Evolutionary conservation across 2,113 vertebrate genomes (phyloP).

Genomic region (Oncorhynchus clarkii): DNA sequence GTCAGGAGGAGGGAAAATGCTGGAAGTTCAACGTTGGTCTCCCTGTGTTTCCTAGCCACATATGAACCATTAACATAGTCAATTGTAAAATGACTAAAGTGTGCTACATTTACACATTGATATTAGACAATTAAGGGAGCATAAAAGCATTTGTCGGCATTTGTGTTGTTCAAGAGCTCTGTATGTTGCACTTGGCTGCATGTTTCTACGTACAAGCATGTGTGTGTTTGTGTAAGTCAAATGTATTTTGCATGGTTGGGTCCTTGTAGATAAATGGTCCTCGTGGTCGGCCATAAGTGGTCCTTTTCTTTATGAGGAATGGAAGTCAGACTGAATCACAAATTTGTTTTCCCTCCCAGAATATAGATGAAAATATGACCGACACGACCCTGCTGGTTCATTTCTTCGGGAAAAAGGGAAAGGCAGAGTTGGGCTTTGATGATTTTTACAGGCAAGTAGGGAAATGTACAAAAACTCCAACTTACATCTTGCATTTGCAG

Average conservation of each 20-base stretch:
- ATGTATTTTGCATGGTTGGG: background rate
- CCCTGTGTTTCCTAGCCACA: no score
- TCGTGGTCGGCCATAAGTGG: no score
- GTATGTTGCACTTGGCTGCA: background rate
- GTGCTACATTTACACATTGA: no score
- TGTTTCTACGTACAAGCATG: background rate
- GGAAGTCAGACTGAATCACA: background rate
- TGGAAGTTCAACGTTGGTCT: no score
- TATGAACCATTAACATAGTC: no score
- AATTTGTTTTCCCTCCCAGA: slow-evolving; percentile 62
- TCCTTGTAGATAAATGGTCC: background rate
- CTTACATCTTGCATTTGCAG: background rate
- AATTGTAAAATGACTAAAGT: no score
- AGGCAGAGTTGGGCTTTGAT: slow-evolving; percentile 93
- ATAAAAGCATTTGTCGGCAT: background rate
- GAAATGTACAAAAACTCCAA: background rate
- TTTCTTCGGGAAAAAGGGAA: slow-evolving; percentile 96
- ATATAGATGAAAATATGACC: slow-evolving; percentile 73
- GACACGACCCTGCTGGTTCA: slow-evolving; percentile 93
- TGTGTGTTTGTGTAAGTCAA: background rate
- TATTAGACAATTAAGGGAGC: no score
- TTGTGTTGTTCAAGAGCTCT: background rate
- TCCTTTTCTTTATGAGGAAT: background rate
- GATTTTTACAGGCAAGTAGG: slow-evolving; percentile 90
- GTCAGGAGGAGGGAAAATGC: no score